phyloP scores from a whole-genome alignment of 2,888 invertebrate genomes.

The Fragum sueziense region DNA sequence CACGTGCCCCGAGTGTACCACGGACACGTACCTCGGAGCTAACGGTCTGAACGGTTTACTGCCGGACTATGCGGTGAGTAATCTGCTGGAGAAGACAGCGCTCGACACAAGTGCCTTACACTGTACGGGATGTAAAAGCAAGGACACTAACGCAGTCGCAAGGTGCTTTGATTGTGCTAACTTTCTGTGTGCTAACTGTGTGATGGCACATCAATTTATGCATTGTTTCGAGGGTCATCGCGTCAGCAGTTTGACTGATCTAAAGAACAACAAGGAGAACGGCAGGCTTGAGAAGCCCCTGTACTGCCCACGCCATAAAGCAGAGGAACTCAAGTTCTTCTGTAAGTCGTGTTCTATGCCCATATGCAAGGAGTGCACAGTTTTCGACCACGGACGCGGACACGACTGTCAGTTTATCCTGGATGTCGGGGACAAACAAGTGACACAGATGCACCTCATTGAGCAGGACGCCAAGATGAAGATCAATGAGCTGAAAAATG shows the following conservation, averaged over 20 bases:
- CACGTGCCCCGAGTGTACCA: conserved; percentile 88
- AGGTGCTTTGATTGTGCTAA: conserved; percentile 98
- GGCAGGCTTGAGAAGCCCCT: conserved; percentile 83
- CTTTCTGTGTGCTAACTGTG: conserved; percentile 97
- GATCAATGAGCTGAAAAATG: conserved; percentile 92
- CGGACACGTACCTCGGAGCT: conserved; percentile 76
- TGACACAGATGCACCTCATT: conserved; percentile 89
- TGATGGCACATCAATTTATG: conserved; percentile 99
- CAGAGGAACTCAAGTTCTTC: conserved; percentile 95
- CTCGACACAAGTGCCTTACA: conserved; percentile 83
- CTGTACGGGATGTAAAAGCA: conserved; percentile 98
- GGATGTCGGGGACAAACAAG: conserved; percentile 86
- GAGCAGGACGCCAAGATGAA: conserved; percentile 93
- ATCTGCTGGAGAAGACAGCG: conserved; percentile 81
- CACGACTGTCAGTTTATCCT: conserved; percentile 78
- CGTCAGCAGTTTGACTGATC: conserved; percentile 87
- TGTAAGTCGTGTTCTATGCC: conserved; percentile 96
- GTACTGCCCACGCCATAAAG: conserved; percentile 94
- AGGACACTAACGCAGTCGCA: conserved; percentile 96
- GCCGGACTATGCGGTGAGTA: conserved; percentile 86
- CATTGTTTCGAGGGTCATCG: conserved; percentile 99
- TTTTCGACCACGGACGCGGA: conserved; percentile 86
- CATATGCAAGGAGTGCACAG: conserved; percentile 97
- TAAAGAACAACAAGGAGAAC: conserved; percentile 84
- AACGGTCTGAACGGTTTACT: conserved; percentile 87